Conservation (phyloP, 2,797 vertebrate genomes). For the Octomys mimax region DNA sequence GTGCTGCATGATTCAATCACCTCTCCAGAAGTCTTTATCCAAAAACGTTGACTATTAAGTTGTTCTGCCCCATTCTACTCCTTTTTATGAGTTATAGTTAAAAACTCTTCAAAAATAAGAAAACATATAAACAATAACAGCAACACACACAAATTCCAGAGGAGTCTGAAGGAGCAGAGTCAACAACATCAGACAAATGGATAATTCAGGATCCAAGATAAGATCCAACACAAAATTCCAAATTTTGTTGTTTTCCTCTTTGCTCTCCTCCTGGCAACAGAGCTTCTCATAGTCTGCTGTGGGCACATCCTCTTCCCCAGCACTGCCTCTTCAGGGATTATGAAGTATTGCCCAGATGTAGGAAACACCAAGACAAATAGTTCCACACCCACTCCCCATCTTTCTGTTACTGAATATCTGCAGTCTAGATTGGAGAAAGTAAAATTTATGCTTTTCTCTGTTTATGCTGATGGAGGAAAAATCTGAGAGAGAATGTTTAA, state of each 20-base stretch:
- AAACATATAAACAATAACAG: not conserved
- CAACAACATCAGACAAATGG: not conserved
- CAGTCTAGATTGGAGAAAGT: not conserved
- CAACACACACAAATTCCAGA: not conserved
- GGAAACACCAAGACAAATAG: not conserved
- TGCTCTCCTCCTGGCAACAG: not conserved
- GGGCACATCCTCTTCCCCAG: too few relatives aligned
- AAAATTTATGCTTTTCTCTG: not conserved
- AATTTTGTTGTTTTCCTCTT: not conserved
- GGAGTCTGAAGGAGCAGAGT: not conserved
- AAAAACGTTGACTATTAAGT: not conserved
- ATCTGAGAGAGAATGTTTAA: not conserved
- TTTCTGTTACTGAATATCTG: not conserved
- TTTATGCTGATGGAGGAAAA: not conserved
- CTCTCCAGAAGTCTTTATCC: not conserved
- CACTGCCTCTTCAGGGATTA: too few relatives aligned
- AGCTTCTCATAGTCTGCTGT: not conserved
- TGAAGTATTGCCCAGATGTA: too few relatives aligned
- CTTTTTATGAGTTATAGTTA: not conserved
- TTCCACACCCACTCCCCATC: too few relatives aligned
- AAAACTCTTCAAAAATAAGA: not conserved
- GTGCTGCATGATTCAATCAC: not conserved
- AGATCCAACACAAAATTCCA: not conserved
- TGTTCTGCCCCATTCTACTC: too few relatives aligned
- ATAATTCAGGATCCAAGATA: not conserved